Evolutionary conservation across 2,797 vertebrate genomes (phyloP).

Genomic region (Microhierax caerulescens): DNA sequence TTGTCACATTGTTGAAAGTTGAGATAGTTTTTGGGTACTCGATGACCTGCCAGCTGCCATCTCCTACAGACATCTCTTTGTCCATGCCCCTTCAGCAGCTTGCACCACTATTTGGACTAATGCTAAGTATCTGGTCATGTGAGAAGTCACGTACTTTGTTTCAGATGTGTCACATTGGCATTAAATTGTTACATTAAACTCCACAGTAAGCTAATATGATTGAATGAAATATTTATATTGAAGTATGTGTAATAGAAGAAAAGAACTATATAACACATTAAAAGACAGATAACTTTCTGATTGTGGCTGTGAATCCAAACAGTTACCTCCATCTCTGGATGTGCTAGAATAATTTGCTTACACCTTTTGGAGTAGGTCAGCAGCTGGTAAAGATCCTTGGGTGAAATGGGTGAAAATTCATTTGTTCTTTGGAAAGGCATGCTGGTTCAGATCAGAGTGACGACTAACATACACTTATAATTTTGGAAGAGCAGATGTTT

Average conservation of each 20-base stretch:
- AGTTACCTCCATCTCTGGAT: not conserved
- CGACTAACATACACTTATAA: not conserved
- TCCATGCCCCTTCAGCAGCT: not conserved
- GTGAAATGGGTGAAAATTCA: not conserved
- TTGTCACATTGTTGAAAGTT: not conserved
- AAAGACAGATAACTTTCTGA: not conserved
- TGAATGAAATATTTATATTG: not conserved
- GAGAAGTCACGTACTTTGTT: not conserved
- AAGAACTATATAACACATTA: not conserved
- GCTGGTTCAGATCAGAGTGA: not conserved
- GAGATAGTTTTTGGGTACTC: not conserved
- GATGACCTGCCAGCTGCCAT: not conserved
- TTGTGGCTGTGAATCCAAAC: not conserved
- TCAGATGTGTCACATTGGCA: not conserved
- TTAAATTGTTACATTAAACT: not conserved
- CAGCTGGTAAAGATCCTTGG: not conserved
- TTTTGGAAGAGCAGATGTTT: not conserved
- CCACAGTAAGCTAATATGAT: not conserved
- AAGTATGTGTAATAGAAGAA: not conserved
- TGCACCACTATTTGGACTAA: not conserved
- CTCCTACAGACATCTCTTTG: not conserved
- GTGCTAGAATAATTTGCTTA: not conserved
- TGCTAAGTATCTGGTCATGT: not conserved
- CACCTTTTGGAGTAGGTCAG: not conserved
- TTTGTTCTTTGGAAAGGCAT: not conserved